Evolutionary conservation across 1,140 invertebrate species (phyloP).

Genomic region (Bombus cullumanus): DNA sequence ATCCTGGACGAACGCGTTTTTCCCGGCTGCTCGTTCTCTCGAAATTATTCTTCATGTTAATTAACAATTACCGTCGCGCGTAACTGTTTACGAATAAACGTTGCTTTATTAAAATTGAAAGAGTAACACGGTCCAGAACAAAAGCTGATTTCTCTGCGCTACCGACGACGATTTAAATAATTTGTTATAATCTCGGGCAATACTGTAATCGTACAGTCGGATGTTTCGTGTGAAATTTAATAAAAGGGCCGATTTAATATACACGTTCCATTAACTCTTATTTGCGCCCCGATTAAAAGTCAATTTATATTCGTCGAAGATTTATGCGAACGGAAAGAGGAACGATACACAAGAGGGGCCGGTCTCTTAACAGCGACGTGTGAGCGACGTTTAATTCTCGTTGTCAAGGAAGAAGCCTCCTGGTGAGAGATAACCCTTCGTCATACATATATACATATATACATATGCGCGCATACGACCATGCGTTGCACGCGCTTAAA

Average conservation of each 20-base stretch:
- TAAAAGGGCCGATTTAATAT: conserved; percentile 17
- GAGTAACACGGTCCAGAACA: no score
- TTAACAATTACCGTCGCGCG: neutral
- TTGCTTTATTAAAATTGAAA: neutral
- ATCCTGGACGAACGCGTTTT: neutral
- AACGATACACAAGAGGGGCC: conserved; percentile 5
- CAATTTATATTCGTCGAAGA: conserved; percentile 36
- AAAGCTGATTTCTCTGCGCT: neutral
- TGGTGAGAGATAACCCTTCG: conserved; percentile 27
- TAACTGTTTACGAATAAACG: neutral
- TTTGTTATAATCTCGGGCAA: neutral
- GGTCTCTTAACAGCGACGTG: conserved; percentile 34
- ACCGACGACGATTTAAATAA: neutral
- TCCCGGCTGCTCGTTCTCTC: neutral
- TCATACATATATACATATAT: neutral
- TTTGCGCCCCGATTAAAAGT: conserved; percentile 34
- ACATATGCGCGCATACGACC: neutral
- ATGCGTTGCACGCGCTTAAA: neutral
- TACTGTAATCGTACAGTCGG: neutral
- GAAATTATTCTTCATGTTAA: conserved; percentile 4
- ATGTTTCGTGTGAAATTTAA: neutral
- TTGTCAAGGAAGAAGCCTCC: conserved; percentile 45
- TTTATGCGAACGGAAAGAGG: conserved; percentile 23
- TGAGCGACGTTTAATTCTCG: conserved; percentile 58
- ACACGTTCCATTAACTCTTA: conserved; percentile 34